These are phyloP conservation scores for Nysson spinosus DNA, from an alignment of 2,888 invertebrate genomes.

Conservation along the genomic window DNA sequence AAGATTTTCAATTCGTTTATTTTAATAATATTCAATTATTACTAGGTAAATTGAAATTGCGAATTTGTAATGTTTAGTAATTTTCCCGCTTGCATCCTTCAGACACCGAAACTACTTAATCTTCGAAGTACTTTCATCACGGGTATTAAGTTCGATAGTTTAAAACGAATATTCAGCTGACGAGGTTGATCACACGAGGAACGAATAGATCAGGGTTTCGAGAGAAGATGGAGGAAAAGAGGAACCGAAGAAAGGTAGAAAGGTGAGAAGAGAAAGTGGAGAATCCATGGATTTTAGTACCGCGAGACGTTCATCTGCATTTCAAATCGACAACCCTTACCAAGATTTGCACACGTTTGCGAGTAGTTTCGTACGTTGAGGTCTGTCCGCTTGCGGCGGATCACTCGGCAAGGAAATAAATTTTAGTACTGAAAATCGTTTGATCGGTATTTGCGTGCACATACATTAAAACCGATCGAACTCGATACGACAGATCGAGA, in stretches of 20 bases:
- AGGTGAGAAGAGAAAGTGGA: constrained; percentile 11
- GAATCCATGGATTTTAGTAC: constrained; percentile 50
- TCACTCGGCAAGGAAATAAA: too few species aligned
- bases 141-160: constrained; percentile 44
- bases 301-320: constrained; percentile 69
- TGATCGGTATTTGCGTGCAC: too few species aligned
- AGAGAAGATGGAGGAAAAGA: constrained; percentile 7
- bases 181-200: not conserved
- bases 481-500: constrained; percentile 29
- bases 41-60: too few species aligned
- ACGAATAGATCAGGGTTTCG: not conserved
- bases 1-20: too few species aligned
- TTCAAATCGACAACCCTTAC: constrained; percentile 59
- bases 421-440: too few species aligned
- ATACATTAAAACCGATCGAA: constrained; percentile 15
- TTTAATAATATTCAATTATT: too few species aligned
- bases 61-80: too few species aligned
- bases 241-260: not conserved
- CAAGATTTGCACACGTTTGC: constrained; percentile 46
- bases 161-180: constrained; percentile 43
- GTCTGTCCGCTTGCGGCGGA: not conserved
- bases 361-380: not conserved
- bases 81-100: too few species aligned
- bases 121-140: constrained; percentile 10
- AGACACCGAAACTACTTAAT: too few species aligned